These are phyloP conservation scores for Lethenteron camtschaticum DNA, from an alignment of 2,113 vertebrate genomes.

Conservation along the genomic window DNA sequence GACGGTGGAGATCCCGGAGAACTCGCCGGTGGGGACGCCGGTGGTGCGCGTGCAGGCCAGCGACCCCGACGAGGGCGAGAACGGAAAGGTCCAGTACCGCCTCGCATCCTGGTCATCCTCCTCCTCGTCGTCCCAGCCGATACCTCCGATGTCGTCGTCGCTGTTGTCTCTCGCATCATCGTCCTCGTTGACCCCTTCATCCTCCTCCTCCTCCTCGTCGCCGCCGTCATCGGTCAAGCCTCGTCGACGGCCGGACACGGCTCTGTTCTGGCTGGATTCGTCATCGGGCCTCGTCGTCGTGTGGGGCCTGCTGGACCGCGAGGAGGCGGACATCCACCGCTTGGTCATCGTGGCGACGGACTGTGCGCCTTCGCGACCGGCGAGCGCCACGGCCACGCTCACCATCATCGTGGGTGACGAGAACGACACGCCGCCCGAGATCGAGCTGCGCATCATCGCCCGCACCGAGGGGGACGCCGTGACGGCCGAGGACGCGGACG, in stretches of 20 bases:
- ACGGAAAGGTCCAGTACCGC: conserved; percentile 72
- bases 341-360: conserved; percentile 86
- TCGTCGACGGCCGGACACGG: conserved; percentile 39
- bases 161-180: no score
- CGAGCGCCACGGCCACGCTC: conserved; percentile 85
- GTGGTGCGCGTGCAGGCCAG: conserved; percentile 85
- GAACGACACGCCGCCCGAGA: conserved; percentile 80
- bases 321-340: conserved; percentile 81
- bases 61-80: conserved; percentile 79
- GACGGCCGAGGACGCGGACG: conserved; percentile 55
- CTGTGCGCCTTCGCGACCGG: conserved; percentile 73
- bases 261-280: conserved; percentile 74
- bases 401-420: conserved; percentile 97
- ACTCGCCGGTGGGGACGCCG: conserved; percentile 53
- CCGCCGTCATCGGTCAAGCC: conserved; percentile 79
- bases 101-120: not conserved
- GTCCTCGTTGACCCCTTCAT: no score
- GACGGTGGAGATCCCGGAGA: conserved; percentile 78
- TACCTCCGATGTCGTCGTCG: no score
- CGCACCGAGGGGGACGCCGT: conserved; percentile 55
- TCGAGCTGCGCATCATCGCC: conserved; percentile 76
- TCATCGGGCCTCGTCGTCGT: conserved; percentile 80
- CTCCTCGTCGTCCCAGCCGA: no score
- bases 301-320: conserved; percentile 75
- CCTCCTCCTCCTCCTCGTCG: conserved; percentile 16